phyloP scores from a whole-genome alignment of 2,113 vertebrate species.

The Siphamia tubifer region DNA sequence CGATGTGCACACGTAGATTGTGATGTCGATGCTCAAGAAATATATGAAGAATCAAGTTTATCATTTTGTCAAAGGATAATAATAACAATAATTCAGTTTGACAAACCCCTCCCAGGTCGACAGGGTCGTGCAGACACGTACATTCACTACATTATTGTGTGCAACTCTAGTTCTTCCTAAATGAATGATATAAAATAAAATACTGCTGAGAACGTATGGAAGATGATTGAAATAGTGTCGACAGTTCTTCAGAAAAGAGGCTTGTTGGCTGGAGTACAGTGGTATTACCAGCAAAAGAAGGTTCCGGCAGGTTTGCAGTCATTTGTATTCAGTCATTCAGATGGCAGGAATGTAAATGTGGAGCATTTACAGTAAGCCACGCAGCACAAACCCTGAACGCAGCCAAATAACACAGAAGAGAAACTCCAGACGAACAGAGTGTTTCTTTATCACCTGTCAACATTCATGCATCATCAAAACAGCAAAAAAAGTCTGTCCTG shows the following conservation, averaged over 20 bases:
- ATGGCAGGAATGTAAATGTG: background rate
- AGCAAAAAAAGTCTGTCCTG: conserved; percentile 10
- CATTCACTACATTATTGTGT: too few relatives aligned
- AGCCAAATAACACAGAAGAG: conserved; percentile 1
- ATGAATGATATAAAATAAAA: conserved; percentile 34
- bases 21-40: too few relatives aligned
- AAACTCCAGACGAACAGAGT: background rate
- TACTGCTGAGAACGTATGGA: conserved; percentile 13
- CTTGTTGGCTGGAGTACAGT: background rate
- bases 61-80: too few relatives aligned
- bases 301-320: background rate
- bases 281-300: background rate
- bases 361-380: conserved; percentile 6
- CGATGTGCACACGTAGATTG: too few relatives aligned
- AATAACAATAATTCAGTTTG: too few relatives aligned
- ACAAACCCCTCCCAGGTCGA: too few relatives aligned
- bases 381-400: background rate
- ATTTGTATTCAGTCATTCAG: background rate
- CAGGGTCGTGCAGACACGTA: too few relatives aligned
- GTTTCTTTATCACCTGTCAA: conserved; percentile 55
- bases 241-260: background rate
- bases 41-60: too few relatives aligned
- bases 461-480: conserved; percentile 40
- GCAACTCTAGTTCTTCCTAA: too few relatives aligned
- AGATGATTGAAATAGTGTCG: too few relatives aligned